These are phyloP conservation scores for Ceratitis capitata DNA, from an alignment of 1,140 invertebrate species.

Conservation along the genomic window DNA sequence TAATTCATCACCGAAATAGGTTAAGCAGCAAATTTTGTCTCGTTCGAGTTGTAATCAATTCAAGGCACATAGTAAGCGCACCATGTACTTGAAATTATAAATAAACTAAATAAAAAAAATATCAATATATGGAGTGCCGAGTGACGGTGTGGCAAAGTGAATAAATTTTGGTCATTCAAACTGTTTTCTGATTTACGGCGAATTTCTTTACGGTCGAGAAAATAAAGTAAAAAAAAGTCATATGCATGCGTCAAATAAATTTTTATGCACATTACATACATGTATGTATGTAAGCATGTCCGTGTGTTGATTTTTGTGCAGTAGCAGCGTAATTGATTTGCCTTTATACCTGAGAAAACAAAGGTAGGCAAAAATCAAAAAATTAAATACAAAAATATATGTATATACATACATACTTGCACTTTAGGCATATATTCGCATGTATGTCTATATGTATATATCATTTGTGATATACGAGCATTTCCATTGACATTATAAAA, in stretches of 20 bases:
- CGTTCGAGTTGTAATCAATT: background rate
- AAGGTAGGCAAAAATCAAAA: background rate
- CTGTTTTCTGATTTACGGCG: background rate
- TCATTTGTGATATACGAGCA: conserved; percentile 22
- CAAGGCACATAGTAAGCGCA: background rate
- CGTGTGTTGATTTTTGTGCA: background rate
- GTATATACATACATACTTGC: background rate
- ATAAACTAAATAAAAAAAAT: background rate
- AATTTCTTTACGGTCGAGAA: background rate
- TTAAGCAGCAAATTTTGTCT: background rate
- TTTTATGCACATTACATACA: background rate
- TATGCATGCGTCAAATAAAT: background rate
- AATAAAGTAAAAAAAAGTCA: background rate
- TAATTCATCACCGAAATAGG: background rate
- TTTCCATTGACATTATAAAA: conserved; percentile 21
- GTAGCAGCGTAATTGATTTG: background rate
- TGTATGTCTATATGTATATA: background rate
- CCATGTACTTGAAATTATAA: too few species aligned
- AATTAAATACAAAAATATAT: background rate
- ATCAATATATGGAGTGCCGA: background rate
- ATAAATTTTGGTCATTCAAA: background rate
- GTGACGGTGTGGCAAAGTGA: background rate
- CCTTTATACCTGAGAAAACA: background rate
- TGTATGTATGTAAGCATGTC: background rate
- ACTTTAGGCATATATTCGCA: too few species aligned